A percentile compares a stretch with the other conserved stretches of the same genome.
These are phyloP conservation scores for Barbus barbus DNA, from an alignment of 2,113 vertebrate genomes.

Conservation along the genomic window DNA sequence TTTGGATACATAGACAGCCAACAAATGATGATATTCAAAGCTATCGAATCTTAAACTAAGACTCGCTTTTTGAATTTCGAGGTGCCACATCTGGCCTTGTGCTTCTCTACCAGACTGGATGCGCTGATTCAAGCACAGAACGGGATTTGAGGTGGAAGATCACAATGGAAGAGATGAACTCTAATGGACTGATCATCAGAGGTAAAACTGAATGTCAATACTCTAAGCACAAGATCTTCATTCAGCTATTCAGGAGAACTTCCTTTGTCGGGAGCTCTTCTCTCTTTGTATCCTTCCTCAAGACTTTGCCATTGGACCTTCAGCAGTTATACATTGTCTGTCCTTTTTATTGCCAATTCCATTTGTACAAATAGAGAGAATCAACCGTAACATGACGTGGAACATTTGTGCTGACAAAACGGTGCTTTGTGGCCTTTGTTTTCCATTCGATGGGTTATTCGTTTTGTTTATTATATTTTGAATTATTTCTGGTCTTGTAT, in stretches of 20 bases:
- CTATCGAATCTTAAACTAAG: not conserved
- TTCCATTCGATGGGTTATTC: slow-evolving; percentile 48
- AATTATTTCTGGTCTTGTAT: slow-evolving; percentile 52
- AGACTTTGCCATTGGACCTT: not conserved
- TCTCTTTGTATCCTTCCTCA: slow-evolving; percentile 37
- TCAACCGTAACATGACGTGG: slow-evolving; percentile 42
- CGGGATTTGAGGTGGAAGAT: not conserved
- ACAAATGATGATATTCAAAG: not conserved
- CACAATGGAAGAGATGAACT: not conserved
- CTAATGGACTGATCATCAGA: slow-evolving; percentile 19
- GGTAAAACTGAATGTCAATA: slow-evolving; percentile 33
- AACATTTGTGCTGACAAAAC: slow-evolving; percentile 42
- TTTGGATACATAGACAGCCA: not conserved
- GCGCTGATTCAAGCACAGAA: not conserved
- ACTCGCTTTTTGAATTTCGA: not conserved
- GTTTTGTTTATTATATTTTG: slow-evolving; percentile 47
- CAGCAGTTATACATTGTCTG: not conserved
- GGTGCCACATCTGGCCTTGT: not conserved
- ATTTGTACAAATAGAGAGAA: slow-evolving; percentile 47
- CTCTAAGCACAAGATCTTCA: slow-evolving; percentile 36
- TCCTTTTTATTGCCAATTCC: slow-evolving; percentile 44
- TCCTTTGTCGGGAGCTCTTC: not conserved
- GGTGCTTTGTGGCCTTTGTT: slow-evolving; percentile 45
- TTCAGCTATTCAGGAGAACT: slow-evolving; percentile 22
- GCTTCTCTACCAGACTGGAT: not conserved